Percentiles rank a stretch among this genome's conserved stretches.
phyloP scores from a whole-genome alignment of 2,888 invertebrate species.

The Dasypogon diadema region DNA sequence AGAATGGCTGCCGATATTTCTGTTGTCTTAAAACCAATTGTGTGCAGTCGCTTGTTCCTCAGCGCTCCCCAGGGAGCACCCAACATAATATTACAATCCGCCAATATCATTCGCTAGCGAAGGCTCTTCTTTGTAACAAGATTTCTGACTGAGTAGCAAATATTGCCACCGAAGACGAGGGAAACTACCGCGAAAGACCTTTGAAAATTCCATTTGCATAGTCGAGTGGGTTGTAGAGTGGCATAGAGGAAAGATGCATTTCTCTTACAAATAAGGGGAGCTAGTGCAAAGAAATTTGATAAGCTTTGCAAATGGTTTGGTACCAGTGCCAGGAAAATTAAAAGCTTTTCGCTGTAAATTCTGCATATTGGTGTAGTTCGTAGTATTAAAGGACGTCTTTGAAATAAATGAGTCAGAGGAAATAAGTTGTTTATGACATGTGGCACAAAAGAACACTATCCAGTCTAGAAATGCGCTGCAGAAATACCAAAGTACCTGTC shows the following conservation, averaged over 20 bases:
- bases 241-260: slow-evolving; percentile 2
- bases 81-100: slow-evolving; percentile 15
- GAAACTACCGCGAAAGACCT: background rate
- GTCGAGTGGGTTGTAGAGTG: background rate
- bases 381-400: too few relatives aligned
- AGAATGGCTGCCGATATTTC: slow-evolving; percentile 12
- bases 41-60: slow-evolving; percentile 26
- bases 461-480: too few relatives aligned
- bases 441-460: too few relatives aligned
- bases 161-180: slow-evolving; percentile 30
- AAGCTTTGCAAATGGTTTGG: background rate
- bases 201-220: slow-evolving; percentile 22
- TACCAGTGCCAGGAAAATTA: background rate
- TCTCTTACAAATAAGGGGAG: background rate
- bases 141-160: slow-evolving; percentile 25
- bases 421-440: too few relatives aligned
- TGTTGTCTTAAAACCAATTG: slow-evolving; percentile 33
- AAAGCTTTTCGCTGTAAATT: background rate
- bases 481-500: too few relatives aligned
- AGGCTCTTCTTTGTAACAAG: slow-evolving; percentile 32
- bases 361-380: too few relatives aligned
- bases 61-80: slow-evolving; percentile 1
- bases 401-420: too few relatives aligned
- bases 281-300: slow-evolving; percentile 6
- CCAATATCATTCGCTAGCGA: slow-evolving; percentile 14